Evolutionary conservation across 2,113 vertebrate genomes (phyloP).

Genomic region (Brachionichthys hirsutus): DNA sequence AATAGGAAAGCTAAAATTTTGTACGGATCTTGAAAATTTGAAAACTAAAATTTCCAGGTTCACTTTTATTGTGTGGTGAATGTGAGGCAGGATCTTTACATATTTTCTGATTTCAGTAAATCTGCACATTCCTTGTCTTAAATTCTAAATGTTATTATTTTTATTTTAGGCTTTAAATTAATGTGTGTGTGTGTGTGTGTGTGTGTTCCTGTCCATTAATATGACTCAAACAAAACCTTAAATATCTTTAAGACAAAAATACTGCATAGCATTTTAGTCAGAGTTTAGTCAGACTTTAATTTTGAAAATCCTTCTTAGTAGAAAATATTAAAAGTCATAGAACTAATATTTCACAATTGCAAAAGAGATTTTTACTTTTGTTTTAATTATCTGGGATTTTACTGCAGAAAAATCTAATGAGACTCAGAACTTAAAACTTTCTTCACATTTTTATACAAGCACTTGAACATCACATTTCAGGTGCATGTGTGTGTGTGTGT

Average conservation of each 20-base stretch:
- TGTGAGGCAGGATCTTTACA: slow-evolving; percentile 13
- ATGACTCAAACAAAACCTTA: slow-evolving; percentile 13
- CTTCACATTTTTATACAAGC: too few relatives aligned
- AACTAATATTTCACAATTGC: slow-evolving; percentile 11
- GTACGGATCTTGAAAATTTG: too few relatives aligned
- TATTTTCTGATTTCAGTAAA: slow-evolving; percentile 5
- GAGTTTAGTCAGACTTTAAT: slow-evolving; percentile 25
- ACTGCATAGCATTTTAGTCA: slow-evolving; percentile 6
- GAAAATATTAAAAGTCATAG: slow-evolving; percentile 32
- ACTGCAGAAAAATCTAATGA: background rate
- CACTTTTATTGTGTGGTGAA: background rate
- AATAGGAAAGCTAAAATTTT: too few relatives aligned
- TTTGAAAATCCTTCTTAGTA: slow-evolving; percentile 14
- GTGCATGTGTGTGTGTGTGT: background rate
- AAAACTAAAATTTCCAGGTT: background rate
- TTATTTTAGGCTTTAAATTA: too few relatives aligned
- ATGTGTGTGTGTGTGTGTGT: background rate
- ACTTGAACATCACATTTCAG: too few relatives aligned
- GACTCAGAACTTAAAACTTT: too few relatives aligned
- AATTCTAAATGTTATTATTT: too few relatives aligned
- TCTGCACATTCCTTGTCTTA: background rate
- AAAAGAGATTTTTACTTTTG: background rate
- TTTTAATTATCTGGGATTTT: slow-evolving; percentile 4
- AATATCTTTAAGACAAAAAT: slow-evolving; percentile 16
- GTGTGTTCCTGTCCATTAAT: slow-evolving; percentile 13